Base-by-base conservation (phyloP, 2,113 vertebrate genomes). In the Sinocyclocheilus rhinocerous region DNA sequence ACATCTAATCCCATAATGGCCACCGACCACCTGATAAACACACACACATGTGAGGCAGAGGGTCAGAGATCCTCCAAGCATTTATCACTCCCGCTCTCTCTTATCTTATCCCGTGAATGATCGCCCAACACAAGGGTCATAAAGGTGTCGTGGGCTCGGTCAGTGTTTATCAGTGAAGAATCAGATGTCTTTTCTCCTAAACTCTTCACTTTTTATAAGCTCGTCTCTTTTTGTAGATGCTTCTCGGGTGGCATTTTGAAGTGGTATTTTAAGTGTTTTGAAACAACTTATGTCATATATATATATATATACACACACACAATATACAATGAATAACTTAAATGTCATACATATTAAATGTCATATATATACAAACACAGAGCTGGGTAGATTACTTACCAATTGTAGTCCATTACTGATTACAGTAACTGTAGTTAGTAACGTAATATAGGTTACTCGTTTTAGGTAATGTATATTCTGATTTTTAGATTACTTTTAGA, bases 21-120 rank as follows among this genome's bases (percentile, higher is more conserved):
- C 24, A 33, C 48, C 33, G 45, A 36, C 18, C 81, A 24, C 45
- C 81, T 77, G 77, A 88, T 90, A 88, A 87, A 87, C 72, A 76
- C 36, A 26, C 67, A 59, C 59, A 59, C 48, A 59, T 36, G 16
- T 75, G 70, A 80, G n/a, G 59, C 70, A 24, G 72, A 52, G 78
- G 80, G 87, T 84, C 87, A 85, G 33, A 63, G 84, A 86, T 72
- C 69, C 76, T 55, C 29, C 63, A 16, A 55, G 84, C 55, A 26
- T 70, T 57, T 72, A 81, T 84, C 85, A 79, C 76, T 70, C 61
- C 18, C 59, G 50, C 85, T 63, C 45, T 29, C 33, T 52, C 85
- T 84, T 85, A 87, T 90, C 89, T 90, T 78, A 86, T 90, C 86
- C 24, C 6, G 59, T 59, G 76, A 78, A 82, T 84, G 42, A 39